Conservation (phyloP, 2,113 vertebrate species). For the Speoplatyrhinus poulsoni region DNA sequence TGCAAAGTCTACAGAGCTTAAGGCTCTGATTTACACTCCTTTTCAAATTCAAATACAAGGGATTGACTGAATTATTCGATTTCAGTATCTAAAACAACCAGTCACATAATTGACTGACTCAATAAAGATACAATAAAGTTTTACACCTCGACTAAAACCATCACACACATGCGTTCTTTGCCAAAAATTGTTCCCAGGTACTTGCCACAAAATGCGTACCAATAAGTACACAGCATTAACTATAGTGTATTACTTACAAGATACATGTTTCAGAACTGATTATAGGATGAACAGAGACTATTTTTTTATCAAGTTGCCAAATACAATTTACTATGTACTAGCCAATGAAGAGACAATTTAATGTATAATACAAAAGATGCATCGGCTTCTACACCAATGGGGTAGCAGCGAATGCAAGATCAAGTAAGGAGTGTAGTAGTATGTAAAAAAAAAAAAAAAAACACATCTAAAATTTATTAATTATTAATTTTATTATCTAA, state of each 20-base stretch:
- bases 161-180: neutral
- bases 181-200: too few relatives aligned
- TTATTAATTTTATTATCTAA: neutral
- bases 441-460: neutral
- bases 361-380: constrained; percentile 7
- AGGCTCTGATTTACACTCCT: constrained; percentile 1
- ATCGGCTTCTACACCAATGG: constrained; percentile 7
- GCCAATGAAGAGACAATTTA: neutral
- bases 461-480: too few relatives aligned
- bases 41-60: neutral
- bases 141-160: neutral
- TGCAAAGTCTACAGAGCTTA: constrained; percentile 18
- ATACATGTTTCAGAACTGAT: neutral
- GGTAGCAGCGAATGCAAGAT: neutral
- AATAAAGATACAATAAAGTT: neutral
- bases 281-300: neutral
- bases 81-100: neutral
- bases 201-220: neutral
- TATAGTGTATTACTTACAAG: neutral
- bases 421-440: neutral
- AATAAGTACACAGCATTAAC: constrained; percentile 11
- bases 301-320: neutral
- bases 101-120: constrained; percentile 3
- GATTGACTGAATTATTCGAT: neutral
- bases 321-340: neutral